A percentile compares a stretch with the other conserved stretches of the same genome.
phyloP scores from a whole-genome alignment of 2,113 vertebrate species.

The Labeo catla region DNA sequence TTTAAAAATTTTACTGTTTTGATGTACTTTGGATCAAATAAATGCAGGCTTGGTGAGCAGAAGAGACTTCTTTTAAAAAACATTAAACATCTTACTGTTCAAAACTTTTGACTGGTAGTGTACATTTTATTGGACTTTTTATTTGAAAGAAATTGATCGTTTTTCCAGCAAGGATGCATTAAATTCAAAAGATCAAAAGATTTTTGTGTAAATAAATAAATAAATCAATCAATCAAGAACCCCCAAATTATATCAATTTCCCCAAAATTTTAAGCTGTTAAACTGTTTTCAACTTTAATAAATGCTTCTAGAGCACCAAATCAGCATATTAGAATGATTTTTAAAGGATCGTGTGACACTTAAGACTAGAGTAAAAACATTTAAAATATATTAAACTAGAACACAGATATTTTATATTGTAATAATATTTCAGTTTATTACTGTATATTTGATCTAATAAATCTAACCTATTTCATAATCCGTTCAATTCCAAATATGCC shows the following conservation, averaged over 20 bases:
- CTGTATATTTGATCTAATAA: not conserved
- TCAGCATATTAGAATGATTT: not conserved
- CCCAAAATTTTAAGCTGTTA: not conserved
- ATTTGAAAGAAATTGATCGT: not conserved
- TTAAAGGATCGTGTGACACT: not conserved
- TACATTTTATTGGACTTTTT: not conserved
- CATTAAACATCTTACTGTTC: too few species aligned
- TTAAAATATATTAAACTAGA: not conserved
- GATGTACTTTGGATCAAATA: too few species aligned
- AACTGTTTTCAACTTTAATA: not conserved
- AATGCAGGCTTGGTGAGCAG: too few species aligned
- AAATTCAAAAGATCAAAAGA: not conserved
- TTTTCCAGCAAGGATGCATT: not conserved
- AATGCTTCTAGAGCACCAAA: not conserved
- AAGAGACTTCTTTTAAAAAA: too few species aligned
- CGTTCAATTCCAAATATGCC: not conserved
- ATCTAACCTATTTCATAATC: not conserved
- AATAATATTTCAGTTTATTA: not conserved
- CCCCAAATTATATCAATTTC: not conserved
- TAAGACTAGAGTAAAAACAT: not conserved
- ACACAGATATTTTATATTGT: not conserved
- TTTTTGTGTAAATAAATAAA: not conserved
- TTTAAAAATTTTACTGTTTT: too few species aligned
- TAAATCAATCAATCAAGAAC: not conserved
- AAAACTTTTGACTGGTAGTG: too few species aligned